These are phyloP conservation scores for Cebidichthys violaceus DNA, from an alignment of 2,113 vertebrate species.

Conservation along the genomic window DNA sequence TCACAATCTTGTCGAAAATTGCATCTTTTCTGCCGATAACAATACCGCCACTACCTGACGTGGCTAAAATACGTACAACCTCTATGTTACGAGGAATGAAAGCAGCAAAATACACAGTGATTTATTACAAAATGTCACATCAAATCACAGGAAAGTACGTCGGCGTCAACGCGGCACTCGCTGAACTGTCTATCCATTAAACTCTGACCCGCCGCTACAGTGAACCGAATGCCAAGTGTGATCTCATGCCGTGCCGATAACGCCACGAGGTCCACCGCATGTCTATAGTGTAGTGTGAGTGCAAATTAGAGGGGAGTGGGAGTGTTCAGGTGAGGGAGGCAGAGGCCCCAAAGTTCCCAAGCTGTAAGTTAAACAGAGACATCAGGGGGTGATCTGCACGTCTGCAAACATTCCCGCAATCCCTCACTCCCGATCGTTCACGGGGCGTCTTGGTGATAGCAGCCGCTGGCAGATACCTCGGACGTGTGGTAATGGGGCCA, in stretches of 20 bases:
- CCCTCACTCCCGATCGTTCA: constrained; percentile 23
- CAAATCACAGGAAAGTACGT: background rate
- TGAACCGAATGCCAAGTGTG: constrained; percentile 30
- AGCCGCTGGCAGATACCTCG: constrained; percentile 12
- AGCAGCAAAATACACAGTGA: background rate
- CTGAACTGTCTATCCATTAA: constrained; percentile 26
- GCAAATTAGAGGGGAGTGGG: constrained; percentile 19
- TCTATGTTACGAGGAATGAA: background rate
- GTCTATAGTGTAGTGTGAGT: background rate
- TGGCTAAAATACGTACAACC: background rate
- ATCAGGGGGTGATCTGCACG: constrained; percentile 22
- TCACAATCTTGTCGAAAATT: background rate
- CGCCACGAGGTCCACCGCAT: background rate
- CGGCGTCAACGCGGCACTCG: background rate
- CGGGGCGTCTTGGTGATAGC: background rate
- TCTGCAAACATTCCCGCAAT: constrained; percentile 65
- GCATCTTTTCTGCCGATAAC: background rate
- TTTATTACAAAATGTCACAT: background rate
- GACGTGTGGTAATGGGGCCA: background rate
- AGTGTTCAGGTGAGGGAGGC: constrained; percentile 57
- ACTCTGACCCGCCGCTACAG: background rate
- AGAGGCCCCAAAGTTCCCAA: constrained; percentile 47
- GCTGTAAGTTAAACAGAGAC: constrained; percentile 62
- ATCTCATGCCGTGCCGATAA: constrained; percentile 41
- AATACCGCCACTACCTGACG: background rate